Conservation (phyloP, 2,797 vertebrate genomes). For the Nasua narica region DNA sequence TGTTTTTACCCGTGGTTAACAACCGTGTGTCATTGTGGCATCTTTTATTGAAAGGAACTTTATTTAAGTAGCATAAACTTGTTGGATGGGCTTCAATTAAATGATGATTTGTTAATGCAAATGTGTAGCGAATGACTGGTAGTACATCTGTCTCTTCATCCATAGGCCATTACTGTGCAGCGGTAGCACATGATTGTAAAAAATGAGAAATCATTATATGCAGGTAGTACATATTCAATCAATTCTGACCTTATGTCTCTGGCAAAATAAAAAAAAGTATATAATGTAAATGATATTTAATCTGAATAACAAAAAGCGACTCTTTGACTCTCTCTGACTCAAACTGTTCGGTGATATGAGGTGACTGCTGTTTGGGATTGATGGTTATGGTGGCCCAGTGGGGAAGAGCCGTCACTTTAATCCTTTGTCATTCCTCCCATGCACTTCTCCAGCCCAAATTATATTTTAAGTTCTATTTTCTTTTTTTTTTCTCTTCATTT, state of each 20-base stretch:
- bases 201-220: conserved; percentile 85
- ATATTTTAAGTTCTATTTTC: conserved; percentile 58
- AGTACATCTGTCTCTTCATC: conserved; percentile 88
- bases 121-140: conserved; percentile 87
- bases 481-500: neutral
- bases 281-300: conserved; percentile 82
- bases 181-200: conserved; percentile 86
- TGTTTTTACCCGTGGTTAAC: conserved; percentile 80
- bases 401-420: conserved; percentile 74
- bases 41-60: conserved; percentile 89
- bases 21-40: conserved; percentile 81
- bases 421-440: conserved; percentile 77
- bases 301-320: conserved; percentile 70
- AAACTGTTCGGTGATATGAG: conserved; percentile 81
- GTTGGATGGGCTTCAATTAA: conserved; percentile 90
- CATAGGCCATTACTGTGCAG: conserved; percentile 86
- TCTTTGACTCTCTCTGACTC: conserved; percentile 77
- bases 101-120: conserved; percentile 90
- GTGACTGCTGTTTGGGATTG: conserved; percentile 78
- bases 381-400: conserved; percentile 79
- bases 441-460: conserved; percentile 75
- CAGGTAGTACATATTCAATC: conserved; percentile 87
- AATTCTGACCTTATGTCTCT: conserved; percentile 88
- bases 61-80: conserved; percentile 90
- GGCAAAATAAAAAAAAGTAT: conserved; percentile 78